Evolutionary conservation across 2,888 invertebrate genomes (phyloP).

Genomic region (Litoditis marina): DNA sequence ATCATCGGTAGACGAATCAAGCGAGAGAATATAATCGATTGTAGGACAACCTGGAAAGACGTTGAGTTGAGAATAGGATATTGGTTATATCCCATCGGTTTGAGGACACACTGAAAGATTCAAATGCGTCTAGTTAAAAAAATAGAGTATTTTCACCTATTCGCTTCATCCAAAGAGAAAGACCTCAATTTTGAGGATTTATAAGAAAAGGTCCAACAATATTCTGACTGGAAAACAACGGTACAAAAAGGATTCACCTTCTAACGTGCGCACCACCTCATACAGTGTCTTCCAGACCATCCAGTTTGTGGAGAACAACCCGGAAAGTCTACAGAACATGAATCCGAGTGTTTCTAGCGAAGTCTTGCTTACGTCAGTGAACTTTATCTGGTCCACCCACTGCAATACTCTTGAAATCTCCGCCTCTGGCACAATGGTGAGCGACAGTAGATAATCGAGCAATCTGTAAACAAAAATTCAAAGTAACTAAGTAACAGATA

Average conservation of each 20-base stretch:
- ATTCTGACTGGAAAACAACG: no score
- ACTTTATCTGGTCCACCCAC: not conserved
- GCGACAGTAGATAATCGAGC: no score
- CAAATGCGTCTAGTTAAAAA: no score
- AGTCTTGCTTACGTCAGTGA: not conserved
- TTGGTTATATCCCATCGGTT: not conserved
- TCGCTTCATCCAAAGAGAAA: no score
- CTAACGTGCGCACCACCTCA: constrained; percentile 4
- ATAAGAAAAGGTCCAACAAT: no score
- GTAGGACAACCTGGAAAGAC: not conserved
- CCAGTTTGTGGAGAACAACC: not conserved
- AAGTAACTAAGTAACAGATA: no score
- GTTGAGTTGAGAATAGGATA: not conserved
- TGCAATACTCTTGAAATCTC: no score
- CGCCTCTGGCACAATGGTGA: no score
- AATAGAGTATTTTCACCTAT: no score
- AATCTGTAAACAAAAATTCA: no score
- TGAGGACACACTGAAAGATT: no score
- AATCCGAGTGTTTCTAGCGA: constrained; percentile 3
- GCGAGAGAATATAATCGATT: constrained; percentile 20
- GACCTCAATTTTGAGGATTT: no score
- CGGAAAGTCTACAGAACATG: not conserved
- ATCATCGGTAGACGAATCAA: constrained; percentile 17
- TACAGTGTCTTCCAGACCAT: constrained; percentile 8
- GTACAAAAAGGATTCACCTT: not conserved